Evolutionary conservation across 2,888 invertebrate species (phyloP).

Genomic region (Yponomeuta sedellus): DNA sequence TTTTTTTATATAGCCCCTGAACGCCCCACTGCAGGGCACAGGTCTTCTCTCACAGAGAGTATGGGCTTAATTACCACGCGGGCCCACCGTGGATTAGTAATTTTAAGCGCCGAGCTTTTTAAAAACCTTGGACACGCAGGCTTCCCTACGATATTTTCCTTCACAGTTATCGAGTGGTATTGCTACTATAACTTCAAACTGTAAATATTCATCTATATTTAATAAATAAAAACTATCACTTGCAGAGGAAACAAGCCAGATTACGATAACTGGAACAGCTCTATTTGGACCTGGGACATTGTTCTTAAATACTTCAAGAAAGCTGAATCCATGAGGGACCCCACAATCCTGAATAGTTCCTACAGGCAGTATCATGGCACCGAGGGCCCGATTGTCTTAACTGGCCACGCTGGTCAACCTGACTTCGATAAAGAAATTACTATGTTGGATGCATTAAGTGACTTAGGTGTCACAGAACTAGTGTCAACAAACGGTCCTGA

Average conservation of each 20-base stretch:
- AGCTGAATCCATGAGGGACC: not conserved
- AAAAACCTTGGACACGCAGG: too few species aligned
- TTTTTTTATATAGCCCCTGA: too few species aligned
- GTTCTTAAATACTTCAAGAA: conserved; percentile 2
- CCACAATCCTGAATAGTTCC: not conserved
- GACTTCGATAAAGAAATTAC: conserved; percentile 4
- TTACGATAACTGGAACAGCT: not conserved
- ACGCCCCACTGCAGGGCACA: too few species aligned
- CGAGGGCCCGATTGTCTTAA: not conserved
- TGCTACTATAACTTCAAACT: too few species aligned
- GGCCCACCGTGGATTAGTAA: too few species aligned
- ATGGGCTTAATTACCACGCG: too few species aligned
- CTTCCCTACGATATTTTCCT: too few species aligned
- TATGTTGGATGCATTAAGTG: not conserved
- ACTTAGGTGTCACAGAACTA: not conserved
- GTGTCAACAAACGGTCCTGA: not conserved
- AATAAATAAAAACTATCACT: not conserved
- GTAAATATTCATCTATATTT: too few species aligned
- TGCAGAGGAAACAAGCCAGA: conserved; percentile 7
- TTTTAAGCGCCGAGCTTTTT: too few species aligned
- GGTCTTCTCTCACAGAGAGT: too few species aligned
- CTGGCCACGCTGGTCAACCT: not conserved
- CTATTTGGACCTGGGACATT: not conserved
- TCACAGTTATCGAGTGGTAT: too few species aligned
- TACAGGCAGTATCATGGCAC: not conserved